Conservation (phyloP, 1,140 invertebrate genomes). For the Cydia pomonella region DNA sequence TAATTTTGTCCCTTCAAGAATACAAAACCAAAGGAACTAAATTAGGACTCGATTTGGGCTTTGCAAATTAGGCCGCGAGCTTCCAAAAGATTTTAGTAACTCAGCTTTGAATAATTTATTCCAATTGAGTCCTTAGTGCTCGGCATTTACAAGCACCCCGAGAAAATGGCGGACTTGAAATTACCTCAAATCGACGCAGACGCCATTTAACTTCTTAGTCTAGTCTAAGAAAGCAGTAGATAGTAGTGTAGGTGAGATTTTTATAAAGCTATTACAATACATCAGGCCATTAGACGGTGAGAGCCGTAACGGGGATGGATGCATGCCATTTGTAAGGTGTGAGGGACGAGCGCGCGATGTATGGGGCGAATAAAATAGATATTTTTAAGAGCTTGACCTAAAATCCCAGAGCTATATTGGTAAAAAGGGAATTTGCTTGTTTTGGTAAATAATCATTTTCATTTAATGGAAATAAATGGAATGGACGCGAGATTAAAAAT, state of each 20-base stretch:
- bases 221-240: neutral
- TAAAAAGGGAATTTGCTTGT: neutral
- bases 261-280: constrained; percentile 64
- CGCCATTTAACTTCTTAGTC: constrained; percentile 41
- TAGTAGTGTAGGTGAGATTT: constrained; percentile 43
- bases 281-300: constrained; percentile 60
- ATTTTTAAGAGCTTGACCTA: neutral
- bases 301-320: constrained; percentile 60
- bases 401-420: neutral
- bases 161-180: constrained; percentile 47
- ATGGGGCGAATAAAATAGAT: neutral
- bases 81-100: constrained; percentile 1
- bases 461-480: no score
- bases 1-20: constrained; percentile 1
- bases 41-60: neutral
- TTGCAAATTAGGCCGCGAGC: constrained; percentile 4
- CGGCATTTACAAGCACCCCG: constrained; percentile 55
- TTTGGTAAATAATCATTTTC: neutral
- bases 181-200: constrained; percentile 40
- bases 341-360: constrained; percentile 34
- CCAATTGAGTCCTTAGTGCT: constrained; percentile 1
- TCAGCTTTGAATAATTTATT: constrained; percentile 28
- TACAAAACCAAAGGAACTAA: constrained; percentile 1
- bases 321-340: constrained; percentile 53
- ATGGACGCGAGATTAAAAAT: no score